Conservation (phyloP, 2,797 vertebrate genomes). For the Bufotes viridis region DNA sequence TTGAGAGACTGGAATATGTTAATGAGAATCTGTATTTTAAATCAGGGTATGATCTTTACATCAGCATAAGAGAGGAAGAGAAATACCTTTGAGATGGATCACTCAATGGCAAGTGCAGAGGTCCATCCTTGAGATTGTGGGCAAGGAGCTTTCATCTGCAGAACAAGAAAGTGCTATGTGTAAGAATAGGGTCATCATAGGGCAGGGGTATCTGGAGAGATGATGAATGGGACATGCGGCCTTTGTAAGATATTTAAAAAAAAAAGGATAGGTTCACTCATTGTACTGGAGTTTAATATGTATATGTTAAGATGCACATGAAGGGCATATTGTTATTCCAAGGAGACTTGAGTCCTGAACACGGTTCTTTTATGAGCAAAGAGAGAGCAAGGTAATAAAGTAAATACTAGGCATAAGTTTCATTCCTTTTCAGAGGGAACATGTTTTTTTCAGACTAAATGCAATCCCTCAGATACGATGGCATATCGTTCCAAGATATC, state of each 20-base stretch:
- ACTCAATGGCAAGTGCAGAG: background rate
- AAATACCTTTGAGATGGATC: slow-evolving; percentile 20
- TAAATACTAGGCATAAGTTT: background rate
- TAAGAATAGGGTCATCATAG: slow-evolving; percentile 1
- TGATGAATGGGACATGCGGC: background rate
- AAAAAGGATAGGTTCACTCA: background rate
- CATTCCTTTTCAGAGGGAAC: background rate
- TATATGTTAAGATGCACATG: slow-evolving; percentile 19
- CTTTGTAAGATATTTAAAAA: background rate
- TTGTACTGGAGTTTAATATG: background rate
- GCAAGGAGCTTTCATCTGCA: slow-evolving; percentile 16
- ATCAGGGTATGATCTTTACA: background rate
- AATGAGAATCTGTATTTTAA: slow-evolving; percentile 21
- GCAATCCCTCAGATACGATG: background rate
- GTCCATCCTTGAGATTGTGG: slow-evolving; percentile 10
- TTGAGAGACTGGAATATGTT: slow-evolving; percentile 4
- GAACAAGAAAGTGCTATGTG: slow-evolving; percentile 24
- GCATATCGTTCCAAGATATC: background rate
- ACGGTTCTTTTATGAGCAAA: background rate
- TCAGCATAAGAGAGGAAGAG: background rate
- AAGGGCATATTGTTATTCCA: background rate
- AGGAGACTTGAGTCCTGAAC: background rate
- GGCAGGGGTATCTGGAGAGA: background rate
- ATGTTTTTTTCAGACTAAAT: background rate
- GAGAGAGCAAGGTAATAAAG: background rate